phyloP scores from a whole-genome alignment of 2,113 vertebrate species.

The Natator depressus region DNA sequence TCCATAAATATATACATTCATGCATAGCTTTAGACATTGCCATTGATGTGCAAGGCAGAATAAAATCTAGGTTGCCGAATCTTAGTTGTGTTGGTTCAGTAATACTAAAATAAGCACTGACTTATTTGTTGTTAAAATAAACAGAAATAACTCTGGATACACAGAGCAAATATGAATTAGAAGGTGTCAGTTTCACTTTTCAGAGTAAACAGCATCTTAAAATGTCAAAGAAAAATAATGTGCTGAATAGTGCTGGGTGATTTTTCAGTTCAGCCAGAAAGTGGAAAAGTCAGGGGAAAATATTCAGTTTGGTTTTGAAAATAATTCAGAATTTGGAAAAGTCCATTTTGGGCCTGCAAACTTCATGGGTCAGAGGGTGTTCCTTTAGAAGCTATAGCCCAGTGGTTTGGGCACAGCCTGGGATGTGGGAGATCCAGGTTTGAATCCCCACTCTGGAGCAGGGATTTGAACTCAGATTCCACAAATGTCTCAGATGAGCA shows the following conservation, averaged over 20 bases:
- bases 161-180: not conserved
- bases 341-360: not conserved
- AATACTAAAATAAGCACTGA: not conserved
- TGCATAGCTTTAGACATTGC: not conserved
- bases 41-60: not conserved
- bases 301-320: not conserved
- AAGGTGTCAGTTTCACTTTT: not conserved
- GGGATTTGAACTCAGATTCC: not conserved
- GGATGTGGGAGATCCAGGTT: not conserved
- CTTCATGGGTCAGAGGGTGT: not conserved
- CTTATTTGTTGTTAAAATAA: not conserved
- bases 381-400: not conserved
- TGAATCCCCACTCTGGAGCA: not conserved
- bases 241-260: not conserved
- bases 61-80: not conserved
- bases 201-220: not conserved
- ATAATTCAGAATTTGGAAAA: not conserved
- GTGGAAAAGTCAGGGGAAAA: not conserved
- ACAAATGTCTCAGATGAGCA: not conserved
- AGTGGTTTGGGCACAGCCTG: not conserved
- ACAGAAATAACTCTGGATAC: not conserved
- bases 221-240: not conserved
- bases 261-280: not conserved
- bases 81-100: not conserved
- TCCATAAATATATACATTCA: not conserved